Evolutionary conservation across 2,888 invertebrate species (phyloP), one percentile per base, ranked within the genome.

Genomic region (Meghimatium bilineatum): DNA sequence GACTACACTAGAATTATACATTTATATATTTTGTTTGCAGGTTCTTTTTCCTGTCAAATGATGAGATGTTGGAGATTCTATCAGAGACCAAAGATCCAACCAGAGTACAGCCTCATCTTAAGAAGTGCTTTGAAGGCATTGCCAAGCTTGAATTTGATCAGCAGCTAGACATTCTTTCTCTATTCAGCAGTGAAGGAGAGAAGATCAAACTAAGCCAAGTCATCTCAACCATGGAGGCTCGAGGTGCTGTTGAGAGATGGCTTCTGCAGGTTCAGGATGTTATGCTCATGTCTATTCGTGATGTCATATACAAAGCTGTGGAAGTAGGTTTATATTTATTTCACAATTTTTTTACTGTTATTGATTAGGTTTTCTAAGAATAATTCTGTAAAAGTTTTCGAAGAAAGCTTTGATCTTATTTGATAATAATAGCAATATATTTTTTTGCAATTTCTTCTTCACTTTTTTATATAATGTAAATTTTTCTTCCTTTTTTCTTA

Each of bases 221-320:
- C 0, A 97, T 99, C 88, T 96, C 95, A 66, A 98, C 98, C 0
- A 95, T 96, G 0, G 96, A 96, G 85, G 97, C 94, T 0, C 89
- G 93, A 90, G 97, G 97, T 0, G 96, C 97, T 83, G 97, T 97
- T 5, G 97, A 97, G 94, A 96, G 96, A 93, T 97, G 97, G 97
- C 94, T 97, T 79, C 94, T 96, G 63, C 95, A 95, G 93, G 97
- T 97, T 20, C 97, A 97, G 94, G 95, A 96, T 85, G 95, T 96
- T 93, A 97, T 97, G 97, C 91, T 96, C 0, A 94, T 94, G 88
- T 96, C 97, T 0, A 94, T 97, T 0, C 95, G 95, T 90, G 95
- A 96, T 89, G 96, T 96, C 92, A 92, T 94, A 76, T 90, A 90
- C 60, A 87, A 95, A 89, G 96, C 97, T 83, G 89, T 92, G 79